Base-by-base conservation (phyloP, 2,888 invertebrate species). In the Rhabditoides inermis region DNA sequence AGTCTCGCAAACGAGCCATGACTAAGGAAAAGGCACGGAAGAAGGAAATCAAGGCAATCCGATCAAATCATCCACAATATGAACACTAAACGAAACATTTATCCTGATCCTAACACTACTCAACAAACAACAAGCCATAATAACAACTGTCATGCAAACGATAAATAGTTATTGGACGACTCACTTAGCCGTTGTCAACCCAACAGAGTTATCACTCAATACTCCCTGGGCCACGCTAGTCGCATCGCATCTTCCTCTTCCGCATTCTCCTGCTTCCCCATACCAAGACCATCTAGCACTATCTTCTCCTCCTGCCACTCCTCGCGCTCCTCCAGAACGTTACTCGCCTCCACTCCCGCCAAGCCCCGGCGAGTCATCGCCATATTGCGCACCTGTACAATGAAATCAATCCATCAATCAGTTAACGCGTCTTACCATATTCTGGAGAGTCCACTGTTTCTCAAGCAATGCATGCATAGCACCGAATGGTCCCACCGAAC, bases 361-460 rank as follows among this genome's bases (percentile, higher is more conserved):
- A 39, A 20, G 2, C 10, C 18, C 22, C 18, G 7, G 15, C 22
- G 40, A 18, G 10, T 39, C 15, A 18, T 10, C 40, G 40, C 40
- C 10, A 39, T 39, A 39, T 39, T 39, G 10, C 40, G 40, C 7
- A 39, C 40, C 40, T 39, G 18, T 18, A 4, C 7, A 30, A 30
- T 18, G 20, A 45, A 28, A 30, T 45, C 12, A 28, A n/a, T 10
- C 28, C 28, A 26, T 44, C 45, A 12, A 44, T 44, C 20, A 23
- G 6, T 28, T 28, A 22, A 26, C 22, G 25, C 6, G 23, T 27
- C 28, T 27, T 37, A 70, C 40, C 25, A 90, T 82, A 64, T 85
- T 79, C 52, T 85, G 80, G 36, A 90, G 69, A 44, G 81, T 83
- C 87, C 90, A 91, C 66, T 90, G 86, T 76, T 89, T 88, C 36